These are phyloP conservation scores for Penaeus vannamei DNA, from an alignment of 1,140 invertebrate genomes.

Conservation along the genomic window DNA sequence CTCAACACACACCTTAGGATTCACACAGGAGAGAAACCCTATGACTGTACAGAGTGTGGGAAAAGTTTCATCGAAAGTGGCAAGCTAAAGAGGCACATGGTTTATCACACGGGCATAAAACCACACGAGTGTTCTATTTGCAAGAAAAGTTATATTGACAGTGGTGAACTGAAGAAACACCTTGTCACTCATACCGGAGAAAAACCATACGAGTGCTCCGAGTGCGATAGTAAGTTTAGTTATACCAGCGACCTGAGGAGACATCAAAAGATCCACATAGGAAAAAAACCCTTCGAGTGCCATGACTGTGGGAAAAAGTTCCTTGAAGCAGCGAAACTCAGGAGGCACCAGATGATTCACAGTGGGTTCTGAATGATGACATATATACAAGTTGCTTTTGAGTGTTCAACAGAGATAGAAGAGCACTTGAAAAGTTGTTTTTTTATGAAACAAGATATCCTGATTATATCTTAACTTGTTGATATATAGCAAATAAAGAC, in stretches of 20 bases:
- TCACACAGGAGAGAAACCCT: conserved; percentile 3
- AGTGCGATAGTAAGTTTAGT: background rate
- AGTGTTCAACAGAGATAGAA: too few species aligned
- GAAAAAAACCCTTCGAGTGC: background rate
- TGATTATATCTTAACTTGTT: too few species aligned
- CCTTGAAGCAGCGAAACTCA: too few species aligned
- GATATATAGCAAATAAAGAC: too few species aligned
- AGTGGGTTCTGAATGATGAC: too few species aligned
- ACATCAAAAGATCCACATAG: background rate
- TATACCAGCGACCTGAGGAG: background rate
- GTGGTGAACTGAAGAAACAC: background rate
- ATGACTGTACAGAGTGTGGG: background rate
- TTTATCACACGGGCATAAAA: conserved; percentile 11
- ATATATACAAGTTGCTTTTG: too few species aligned
- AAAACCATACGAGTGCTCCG: background rate
- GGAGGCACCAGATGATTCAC: too few species aligned
- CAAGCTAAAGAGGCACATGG: background rate
- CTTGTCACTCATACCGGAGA: conserved; percentile 8
- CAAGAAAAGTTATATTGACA: background rate
- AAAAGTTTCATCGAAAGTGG: conserved; percentile 18
- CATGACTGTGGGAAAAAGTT: background rate
- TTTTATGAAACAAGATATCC: too few species aligned
- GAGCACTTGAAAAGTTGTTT: too few species aligned
- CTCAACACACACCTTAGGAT: background rate
- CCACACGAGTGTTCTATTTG: background rate